phyloP scores from a whole-genome alignment of 2,113 vertebrate species.

The Dasyornis broadbenti region DNA sequence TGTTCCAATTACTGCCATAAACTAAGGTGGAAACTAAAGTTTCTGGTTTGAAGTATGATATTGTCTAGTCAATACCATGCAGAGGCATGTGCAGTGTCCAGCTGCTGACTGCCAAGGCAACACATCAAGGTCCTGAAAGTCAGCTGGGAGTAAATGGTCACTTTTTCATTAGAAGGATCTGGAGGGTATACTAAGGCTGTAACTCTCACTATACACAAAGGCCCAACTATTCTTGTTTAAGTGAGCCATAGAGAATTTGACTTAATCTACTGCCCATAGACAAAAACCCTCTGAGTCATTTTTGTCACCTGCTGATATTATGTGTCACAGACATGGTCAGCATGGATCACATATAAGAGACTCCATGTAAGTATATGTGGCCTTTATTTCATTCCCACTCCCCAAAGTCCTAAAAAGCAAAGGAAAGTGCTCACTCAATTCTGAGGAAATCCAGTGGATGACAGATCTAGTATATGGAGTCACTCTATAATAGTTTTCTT shows the following conservation, averaged over 20 bases:
- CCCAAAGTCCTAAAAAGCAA: not conserved
- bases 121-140: not conserved
- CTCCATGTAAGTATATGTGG: not conserved
- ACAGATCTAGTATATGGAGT: not conserved
- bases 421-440: not conserved
- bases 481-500: not conserved
- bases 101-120: not conserved
- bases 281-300: not conserved
- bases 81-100: not conserved
- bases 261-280: not conserved
- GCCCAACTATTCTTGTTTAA: not conserved
- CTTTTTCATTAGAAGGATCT: not conserved
- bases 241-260: not conserved
- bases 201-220: not conserved
- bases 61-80: not conserved
- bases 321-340: not conserved
- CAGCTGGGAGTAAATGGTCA: not conserved
- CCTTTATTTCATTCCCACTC: not conserved
- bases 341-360: not conserved
- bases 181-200: not conserved
- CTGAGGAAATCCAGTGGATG: not conserved
- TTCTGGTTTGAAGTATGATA: not conserved
- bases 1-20: not conserved
- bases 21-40: not conserved
- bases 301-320: not conserved